Base-by-base conservation (phyloP, 2,888 invertebrate genomes). In the Leucozona laternaria region DNA sequence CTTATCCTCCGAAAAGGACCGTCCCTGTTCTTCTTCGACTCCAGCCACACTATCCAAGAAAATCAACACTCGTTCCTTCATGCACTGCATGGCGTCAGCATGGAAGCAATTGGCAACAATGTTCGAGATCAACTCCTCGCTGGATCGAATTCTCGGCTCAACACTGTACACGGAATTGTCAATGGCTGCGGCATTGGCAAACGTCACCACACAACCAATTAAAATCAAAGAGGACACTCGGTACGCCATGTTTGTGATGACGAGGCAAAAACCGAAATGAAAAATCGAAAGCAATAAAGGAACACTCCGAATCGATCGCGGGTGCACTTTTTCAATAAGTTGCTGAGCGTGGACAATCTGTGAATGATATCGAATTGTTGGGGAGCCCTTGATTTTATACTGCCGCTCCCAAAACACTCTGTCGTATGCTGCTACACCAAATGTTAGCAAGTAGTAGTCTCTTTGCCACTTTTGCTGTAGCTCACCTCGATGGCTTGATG, bases 31-130 rank as follows among this genome's bases (percentile, higher is more conserved):
- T 75, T 94, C 94, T 78, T 93, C 93, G 45, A 95, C 93, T 89
- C 95, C 95, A 82, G 96, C 92, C 77, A 95, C 93, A 50, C 95
- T 95, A 92, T 97, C 96, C 93, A 97, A 93, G 93, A 95, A 97
- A 75, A 94, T 94, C 37, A 97, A 93, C 89, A 97, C 96, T 93
- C 96, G 96, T 92, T 95, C 94, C 93, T 96, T 96, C 89, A 97
- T 94, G 90, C 97, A 97, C 91, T 95, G 94, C 91, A 96, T 95
- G 8, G 95, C 94, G 83, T 95, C 94, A 62, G 94, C 94, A 89
- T 94, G 94, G 91, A 95, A 94, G 93, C 97, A 97, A 91, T 95
- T 95, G 93, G 95, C 95, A 89, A 96, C 93, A 90, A 96, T 95
- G 90, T 95, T 94, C 79, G 95, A 94, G 89, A 97, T 94, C 60